phyloP scores from a whole-genome alignment of 2,797 vertebrate species.

The Kryptopterus vitreolus region DNA sequence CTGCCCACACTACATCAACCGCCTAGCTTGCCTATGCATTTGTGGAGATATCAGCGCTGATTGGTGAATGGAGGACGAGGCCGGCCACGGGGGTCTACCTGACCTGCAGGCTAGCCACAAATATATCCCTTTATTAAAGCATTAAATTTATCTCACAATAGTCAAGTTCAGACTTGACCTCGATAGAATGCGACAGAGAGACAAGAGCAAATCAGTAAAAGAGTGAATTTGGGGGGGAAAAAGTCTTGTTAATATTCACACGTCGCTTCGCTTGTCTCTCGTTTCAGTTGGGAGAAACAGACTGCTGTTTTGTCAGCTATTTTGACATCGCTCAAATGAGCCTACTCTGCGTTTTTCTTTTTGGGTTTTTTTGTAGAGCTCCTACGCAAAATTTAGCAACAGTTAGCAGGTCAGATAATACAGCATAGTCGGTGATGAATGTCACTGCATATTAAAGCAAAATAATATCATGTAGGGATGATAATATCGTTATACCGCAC shows the following conservation, averaged over 20 bases:
- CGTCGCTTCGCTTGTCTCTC: neutral
- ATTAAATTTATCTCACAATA: neutral
- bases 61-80: no score
- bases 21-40: no score
- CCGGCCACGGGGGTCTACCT: neutral
- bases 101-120: neutral
- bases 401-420: neutral
- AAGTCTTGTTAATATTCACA: neutral
- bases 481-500: neutral
- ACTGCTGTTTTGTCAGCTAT: neutral
- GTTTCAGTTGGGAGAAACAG: neutral
- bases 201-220: neutral
- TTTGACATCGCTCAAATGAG: neutral
- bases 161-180: neutral
- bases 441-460: neutral
- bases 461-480: neutral
- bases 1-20: no score
- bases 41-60: no score
- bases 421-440: neutral
- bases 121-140: neutral
- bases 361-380: neutral
- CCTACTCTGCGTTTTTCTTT: no score
- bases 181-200: neutral
- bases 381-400: neutral
- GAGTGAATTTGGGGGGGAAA: neutral